Evolutionary conservation across 2,113 vertebrate genomes (phyloP), one percentile per base, ranked within the genome.

Genomic region (Pimephales promelas): DNA sequence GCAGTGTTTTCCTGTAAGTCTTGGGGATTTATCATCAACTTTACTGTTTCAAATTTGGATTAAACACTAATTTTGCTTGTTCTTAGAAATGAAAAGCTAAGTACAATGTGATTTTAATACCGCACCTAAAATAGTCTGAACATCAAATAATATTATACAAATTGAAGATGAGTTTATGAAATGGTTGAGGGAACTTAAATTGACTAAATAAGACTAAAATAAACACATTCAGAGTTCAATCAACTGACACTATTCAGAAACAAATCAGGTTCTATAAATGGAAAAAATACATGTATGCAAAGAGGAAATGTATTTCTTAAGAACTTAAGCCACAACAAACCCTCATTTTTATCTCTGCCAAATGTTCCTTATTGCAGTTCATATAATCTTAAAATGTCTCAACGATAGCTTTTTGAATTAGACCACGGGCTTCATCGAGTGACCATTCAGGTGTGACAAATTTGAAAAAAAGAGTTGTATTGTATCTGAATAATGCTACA

Each of bases 351-450:
- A 79, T 20, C 40, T 61, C 64, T 70, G 77, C 1, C 49, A 68
- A 61, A 72, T 59, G 56, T 61, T 31, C 20, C 40, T 59, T 59
- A 20, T 13, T 31, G 62, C 56, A 70, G 40, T 84, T 79, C 16
- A 45, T 57, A 43, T 45, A 74, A 22, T 84, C 40, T 79, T 47
- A 79, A 75, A 79, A 61, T 26, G 20, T 61, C 40, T 57, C 64
- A 52, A 36, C 2, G 4, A 74, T 76, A 59, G 66, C 26, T 62
- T 59, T 45, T 28, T 57, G 66, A 20, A 79, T 59, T 57, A 56
- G 28, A 68, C 18, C 74, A 36, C 16, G 6, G 16, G 34, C 28
- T 68, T 66, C 6, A 62, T 64, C 14, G 16, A 78, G 34, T 68
- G 26, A 47, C 26, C 66, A 57, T 24, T 72, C 40, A 79, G 31